phyloP scores from a whole-genome alignment of 2,888 invertebrate genomes.

The Conus canariensis region DNA sequence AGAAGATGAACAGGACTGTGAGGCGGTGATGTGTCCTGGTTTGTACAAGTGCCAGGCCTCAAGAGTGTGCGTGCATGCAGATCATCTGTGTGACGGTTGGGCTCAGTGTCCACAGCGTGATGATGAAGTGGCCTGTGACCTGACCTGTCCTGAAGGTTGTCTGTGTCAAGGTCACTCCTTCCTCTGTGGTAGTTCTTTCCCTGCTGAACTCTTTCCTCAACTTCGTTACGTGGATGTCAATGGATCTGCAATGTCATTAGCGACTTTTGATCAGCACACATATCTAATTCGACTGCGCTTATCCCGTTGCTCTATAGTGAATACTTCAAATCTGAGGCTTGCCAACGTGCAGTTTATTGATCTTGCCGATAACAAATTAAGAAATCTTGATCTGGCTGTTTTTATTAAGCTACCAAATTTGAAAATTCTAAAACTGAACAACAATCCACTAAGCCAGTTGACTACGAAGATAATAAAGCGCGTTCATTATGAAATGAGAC shows the following conservation, averaged over 20 bases:
- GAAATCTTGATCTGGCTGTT: not conserved
- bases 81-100: conserved; percentile 22
- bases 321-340: not conserved
- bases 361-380: not conserved
- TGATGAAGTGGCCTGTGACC: not conserved
- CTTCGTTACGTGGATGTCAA: not conserved
- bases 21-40: not conserved
- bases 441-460: not conserved
- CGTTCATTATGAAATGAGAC: not conserved
- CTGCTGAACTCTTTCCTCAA: not conserved
- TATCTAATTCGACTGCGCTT: not conserved
- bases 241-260: not conserved
- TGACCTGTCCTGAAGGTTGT: not conserved
- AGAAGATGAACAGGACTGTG: conserved; percentile 15
- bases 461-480: not conserved
- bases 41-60: not conserved
- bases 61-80: not conserved
- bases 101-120: conserved; percentile 12
- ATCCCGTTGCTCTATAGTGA: not conserved
- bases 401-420: not conserved
- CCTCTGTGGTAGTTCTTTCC: not conserved
- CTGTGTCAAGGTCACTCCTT: not conserved
- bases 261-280: not conserved
- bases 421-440: not conserved
- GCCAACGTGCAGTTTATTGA: not conserved